Base-by-base conservation (phyloP, 2,113 vertebrate species). In the Ceyx melanurus region DNA sequence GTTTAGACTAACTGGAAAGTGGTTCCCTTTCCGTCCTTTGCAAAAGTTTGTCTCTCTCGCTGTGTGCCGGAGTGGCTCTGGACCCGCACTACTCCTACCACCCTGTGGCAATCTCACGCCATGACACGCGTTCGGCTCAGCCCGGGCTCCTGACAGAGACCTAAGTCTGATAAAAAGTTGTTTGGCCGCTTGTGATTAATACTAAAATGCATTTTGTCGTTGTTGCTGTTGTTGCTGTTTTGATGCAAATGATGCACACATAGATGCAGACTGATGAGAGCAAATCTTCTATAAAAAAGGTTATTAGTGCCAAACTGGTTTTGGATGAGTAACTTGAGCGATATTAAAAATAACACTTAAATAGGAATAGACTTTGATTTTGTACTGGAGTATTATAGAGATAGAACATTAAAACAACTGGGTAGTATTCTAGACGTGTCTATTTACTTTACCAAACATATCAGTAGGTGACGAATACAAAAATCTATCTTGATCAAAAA, bases 61-160 rank as follows among this genome's bases (percentile, higher is more conserved):
- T 42, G 37, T 5, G 70, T 48, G 93, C 33, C 33, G 82, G 83
- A 3, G 91, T 28, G 72, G 93, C 22, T 5, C 77, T 7, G 87
- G 79, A 92, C 16, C 94, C 68, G 96, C 97, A 95, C 82, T 94
- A 57, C 97, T 98, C 86, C 97, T 96, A 98, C 98, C 98, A 97
- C 98, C 98, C 98, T 98, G 98, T 98, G 98, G 98, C 94, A 97
- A 96, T 93, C 93, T 84, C 92, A 6, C 92, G 98, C 96, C 97
- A 98, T 98, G 97, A 98, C 98, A 98, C 23, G 95, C 33, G 17
- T 29, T 66, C 82, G 17, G n/a, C 83, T 65, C 73, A 23, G 81
- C 26, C 48, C 2, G 78, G 62, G 77, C 89, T 95, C 35, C 89
- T 45, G 88, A 70, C 78, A 83, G 87, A 20, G 7, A 35, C 60